Evolutionary conservation across 2,113 vertebrate species (phyloP).

Genomic region (Agapornis roseicollis): DNA sequence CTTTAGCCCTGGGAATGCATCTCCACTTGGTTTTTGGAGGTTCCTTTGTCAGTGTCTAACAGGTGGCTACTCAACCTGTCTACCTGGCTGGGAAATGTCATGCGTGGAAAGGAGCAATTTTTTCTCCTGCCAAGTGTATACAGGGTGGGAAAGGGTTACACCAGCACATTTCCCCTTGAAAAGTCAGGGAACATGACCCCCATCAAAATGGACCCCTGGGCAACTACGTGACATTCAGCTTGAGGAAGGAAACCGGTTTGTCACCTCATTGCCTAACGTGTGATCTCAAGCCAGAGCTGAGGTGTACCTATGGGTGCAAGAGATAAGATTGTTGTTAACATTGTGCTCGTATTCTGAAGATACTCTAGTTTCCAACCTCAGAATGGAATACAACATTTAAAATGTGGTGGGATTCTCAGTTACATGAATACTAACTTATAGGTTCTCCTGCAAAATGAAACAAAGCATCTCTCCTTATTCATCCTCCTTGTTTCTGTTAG

Average conservation of each 20-base stretch:
- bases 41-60: not conserved
- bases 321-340: not conserved
- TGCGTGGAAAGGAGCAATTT: not conserved
- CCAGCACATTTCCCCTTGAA: not conserved
- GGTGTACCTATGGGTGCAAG: not conserved
- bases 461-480: not conserved
- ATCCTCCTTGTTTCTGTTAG: not conserved
- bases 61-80: not conserved
- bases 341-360: not conserved
- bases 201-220: not conserved
- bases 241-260: constrained; percentile 21
- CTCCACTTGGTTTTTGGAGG: not conserved
- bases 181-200: not conserved
- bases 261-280: not conserved
- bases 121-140: not conserved
- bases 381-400: not conserved
- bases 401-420: not conserved
- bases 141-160: not conserved
- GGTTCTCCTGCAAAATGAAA: not conserved
- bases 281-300: not conserved
- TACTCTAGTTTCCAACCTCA: not conserved
- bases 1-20: not conserved
- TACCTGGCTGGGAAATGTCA: not conserved
- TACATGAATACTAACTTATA: not conserved
- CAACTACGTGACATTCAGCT: not conserved